These are phyloP conservation scores for Netelia fuscicornis DNA, from an alignment of 2,888 invertebrate genomes.

Conservation along the genomic window DNA sequence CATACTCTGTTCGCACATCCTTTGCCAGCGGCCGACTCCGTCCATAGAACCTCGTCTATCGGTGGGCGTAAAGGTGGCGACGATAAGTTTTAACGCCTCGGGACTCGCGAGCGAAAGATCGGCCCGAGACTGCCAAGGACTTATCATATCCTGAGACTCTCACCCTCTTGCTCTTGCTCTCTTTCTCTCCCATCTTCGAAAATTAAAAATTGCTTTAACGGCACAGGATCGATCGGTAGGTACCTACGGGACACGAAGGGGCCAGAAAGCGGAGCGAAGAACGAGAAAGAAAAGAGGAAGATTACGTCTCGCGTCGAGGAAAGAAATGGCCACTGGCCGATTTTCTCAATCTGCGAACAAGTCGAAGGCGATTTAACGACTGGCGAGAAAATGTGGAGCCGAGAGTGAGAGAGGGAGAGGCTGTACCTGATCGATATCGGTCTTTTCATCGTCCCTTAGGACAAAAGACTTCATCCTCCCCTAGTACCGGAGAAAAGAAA, in stretches of 20 bases:
- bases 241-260: conserved; percentile 22
- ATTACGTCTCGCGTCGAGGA: conserved; percentile 23
- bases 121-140: conserved; percentile 19
- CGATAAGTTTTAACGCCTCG: conserved; percentile 68
- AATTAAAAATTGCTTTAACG: conserved; percentile 59
- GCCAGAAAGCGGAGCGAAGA: background rate
- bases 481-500: conserved; percentile 1
- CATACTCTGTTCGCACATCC: conserved; percentile 4
- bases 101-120: conserved; percentile 38
- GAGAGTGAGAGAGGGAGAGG: conserved; percentile 32
- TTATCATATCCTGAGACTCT: conserved; percentile 17
- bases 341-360: conserved; percentile 55
- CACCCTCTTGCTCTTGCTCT: background rate
- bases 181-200: conserved; percentile 13
- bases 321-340: conserved; percentile 57
- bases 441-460: conserved; percentile 53
- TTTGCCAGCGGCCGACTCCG: background rate
- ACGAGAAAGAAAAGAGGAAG: background rate
- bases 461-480: conserved; percentile 27
- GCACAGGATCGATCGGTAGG: conserved; percentile 35
- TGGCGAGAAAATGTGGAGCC: background rate
- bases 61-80: conserved; percentile 58
- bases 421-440: conserved; percentile 59
- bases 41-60: conserved; percentile 56
- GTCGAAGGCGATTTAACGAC: conserved; percentile 47